Evolutionary conservation across 1,140 invertebrate species (phyloP).

Genomic region (Procambarus virginalis): DNA sequence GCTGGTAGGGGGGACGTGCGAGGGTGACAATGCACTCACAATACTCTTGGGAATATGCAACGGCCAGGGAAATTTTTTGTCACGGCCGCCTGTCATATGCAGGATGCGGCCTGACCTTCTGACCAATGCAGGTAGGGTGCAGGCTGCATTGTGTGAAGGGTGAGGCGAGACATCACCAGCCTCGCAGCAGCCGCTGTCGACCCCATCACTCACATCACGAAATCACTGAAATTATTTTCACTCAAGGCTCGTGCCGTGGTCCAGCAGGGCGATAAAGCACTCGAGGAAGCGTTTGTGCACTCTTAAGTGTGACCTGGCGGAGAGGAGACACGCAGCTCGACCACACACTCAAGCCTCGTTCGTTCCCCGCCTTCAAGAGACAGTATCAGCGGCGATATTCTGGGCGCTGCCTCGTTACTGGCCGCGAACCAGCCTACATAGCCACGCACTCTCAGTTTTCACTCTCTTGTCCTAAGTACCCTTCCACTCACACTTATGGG

Average conservation of each 20-base stretch:
- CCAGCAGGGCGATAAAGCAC: neutral
- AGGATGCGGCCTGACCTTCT: slow-evolving; percentile 57
- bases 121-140: slow-evolving; percentile 64
- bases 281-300: neutral
- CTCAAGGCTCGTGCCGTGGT: neutral
- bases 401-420: neutral
- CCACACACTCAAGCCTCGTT: neutral
- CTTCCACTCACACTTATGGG: neutral
- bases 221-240: neutral
- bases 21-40: slow-evolving; percentile 58
- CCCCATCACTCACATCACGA: neutral
- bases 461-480: neutral
- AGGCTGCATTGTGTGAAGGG: slow-evolving; percentile 1
- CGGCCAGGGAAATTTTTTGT: slow-evolving; percentile 54
- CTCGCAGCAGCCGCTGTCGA: neutral
- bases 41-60: slow-evolving; percentile 67
- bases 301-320: neutral
- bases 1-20: slow-evolving; percentile 44
- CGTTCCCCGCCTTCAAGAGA: neutral
- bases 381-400: neutral
- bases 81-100: slow-evolving; percentile 61
- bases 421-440: neutral
- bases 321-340: neutral
- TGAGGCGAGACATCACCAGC: neutral
- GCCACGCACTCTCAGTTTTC: neutral